These are phyloP conservation scores for Ceraclea dissimilis DNA, from an alignment of 2,888 invertebrate genomes.

Conservation along the genomic window DNA sequence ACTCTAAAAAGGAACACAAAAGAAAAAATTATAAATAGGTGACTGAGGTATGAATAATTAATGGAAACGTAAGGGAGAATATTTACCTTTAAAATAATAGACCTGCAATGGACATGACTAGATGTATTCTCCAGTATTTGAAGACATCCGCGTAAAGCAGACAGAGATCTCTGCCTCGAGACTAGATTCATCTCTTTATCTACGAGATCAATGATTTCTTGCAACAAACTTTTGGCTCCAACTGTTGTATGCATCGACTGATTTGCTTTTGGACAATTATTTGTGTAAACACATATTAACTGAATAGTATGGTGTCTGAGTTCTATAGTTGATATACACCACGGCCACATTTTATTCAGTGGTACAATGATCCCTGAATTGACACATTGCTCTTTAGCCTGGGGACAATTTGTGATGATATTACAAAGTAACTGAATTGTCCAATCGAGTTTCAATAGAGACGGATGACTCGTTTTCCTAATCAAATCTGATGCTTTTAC, in stretches of 20 bases:
- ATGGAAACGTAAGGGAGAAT: neutral
- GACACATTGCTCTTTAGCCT: slow-evolving; percentile 50
- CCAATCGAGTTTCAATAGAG: slow-evolving; percentile 50
- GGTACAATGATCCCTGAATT: slow-evolving; percentile 50
- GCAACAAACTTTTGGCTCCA: slow-evolving; percentile 37
- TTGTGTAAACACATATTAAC: slow-evolving; percentile 55
- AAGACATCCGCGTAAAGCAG: slow-evolving; percentile 40
- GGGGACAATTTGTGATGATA: slow-evolving; percentile 46
- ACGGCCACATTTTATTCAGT: slow-evolving; percentile 58
- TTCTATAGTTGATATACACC: slow-evolving; percentile 53
- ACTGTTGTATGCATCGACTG: slow-evolving; percentile 43
- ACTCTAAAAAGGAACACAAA: slow-evolving; percentile 32
- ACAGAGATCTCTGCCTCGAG: slow-evolving; percentile 38
- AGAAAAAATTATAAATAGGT: neutral
- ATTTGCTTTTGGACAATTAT: slow-evolving; percentile 51
- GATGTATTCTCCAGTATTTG: slow-evolving; percentile 46
- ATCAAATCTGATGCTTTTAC: slow-evolving; percentile 14
- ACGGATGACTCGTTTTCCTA: slow-evolving; percentile 33
- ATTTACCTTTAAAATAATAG: slow-evolving; percentile 53
- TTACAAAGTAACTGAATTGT: slow-evolving; percentile 52
- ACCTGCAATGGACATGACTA: slow-evolving; percentile 52
- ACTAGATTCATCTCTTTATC: slow-evolving; percentile 46
- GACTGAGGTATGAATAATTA: neutral
- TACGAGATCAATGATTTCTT: slow-evolving; percentile 42
- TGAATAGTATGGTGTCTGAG: slow-evolving; percentile 48